A percentile compares a stretch with the other conserved stretches of the same genome.
phyloP scores from a whole-genome alignment of 2,113 vertebrate species.

The Pituophis catenifer region DNA sequence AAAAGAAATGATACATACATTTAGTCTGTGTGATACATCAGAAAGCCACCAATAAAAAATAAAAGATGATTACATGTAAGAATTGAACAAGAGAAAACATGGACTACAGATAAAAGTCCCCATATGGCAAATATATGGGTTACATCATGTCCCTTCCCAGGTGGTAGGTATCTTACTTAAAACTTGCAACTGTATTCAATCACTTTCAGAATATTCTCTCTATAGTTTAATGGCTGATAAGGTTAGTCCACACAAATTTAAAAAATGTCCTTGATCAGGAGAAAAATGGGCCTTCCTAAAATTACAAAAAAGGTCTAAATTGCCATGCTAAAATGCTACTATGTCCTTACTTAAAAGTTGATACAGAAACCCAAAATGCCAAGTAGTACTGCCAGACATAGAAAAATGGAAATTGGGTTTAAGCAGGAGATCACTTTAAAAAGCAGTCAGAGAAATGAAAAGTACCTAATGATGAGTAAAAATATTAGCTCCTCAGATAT shows the following conservation, averaged over 20 bases:
- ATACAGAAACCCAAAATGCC: not conserved
- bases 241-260: not conserved
- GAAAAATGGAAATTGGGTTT: not conserved
- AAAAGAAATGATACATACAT: not conserved
- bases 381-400: not conserved
- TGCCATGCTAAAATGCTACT: not conserved
- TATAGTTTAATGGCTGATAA: not conserved
- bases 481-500: not conserved
- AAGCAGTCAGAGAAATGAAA: not conserved
- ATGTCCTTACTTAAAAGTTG: not conserved
- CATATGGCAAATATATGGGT: not conserved
- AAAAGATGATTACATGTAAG: not conserved
- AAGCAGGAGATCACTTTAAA: not conserved
- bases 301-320: not conserved
- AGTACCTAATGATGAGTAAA: not conserved
- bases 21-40: not conserved
- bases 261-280: not conserved
- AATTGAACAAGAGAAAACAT: not conserved
- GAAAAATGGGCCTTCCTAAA: not conserved
- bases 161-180: not conserved
- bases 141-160: not conserved
- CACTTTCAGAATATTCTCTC: not conserved
- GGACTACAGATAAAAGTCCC: not conserved
- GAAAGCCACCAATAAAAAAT: not conserved
- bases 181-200: not conserved